Base-by-base conservation (phyloP, 1,140 invertebrate genomes). In the Pristionchus pacificus region DNA sequence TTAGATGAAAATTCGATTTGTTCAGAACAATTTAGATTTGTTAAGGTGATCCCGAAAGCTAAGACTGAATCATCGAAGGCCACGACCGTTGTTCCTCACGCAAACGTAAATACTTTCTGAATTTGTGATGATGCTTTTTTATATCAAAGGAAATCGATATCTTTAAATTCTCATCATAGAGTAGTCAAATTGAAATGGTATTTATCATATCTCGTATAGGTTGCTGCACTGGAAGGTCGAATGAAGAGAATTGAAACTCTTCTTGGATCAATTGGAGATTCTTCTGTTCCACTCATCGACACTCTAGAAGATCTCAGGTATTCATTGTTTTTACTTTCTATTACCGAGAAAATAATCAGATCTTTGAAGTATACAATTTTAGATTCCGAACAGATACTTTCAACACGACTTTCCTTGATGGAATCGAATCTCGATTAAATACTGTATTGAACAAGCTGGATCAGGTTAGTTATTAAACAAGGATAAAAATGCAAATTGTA, bases 301-400 rank as follows among this genome's bases (percentile, higher is more conserved):
- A 64, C 66, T 1, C 32, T 73, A 38, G 71, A 73, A 58, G 71
- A 73, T 63, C 58, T 73, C 31, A 68, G 64, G 31, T 68, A 49
- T 10, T 6, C 19, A 6, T 49, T 49, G 6, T 49, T 19, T 10
- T 49, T 49, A 10, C 38, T 49, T 19, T 6, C n/a, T 38, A 19
- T 25, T 66, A n/a, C 13, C 25, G n/a, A 65, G 29, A 30, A 65
- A 65, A 32, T n/a, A n/a, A n/a, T n/a, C n/a, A n/a, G n/a, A n/a
- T n/a, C n/a, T n/a, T n/a, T n/a, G 6, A 49, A 10, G 38, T 30
- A 30, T 30, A 13, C 24, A 10, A 60, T 60, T 69, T 67, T 30
- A 69, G 70, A 25, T 60, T 74, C 14, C 59, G 74, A 38, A 64
- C 63, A 24, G 74, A 75, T 24, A 64, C 74, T 25, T 61, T 75